Percentiles rank a stretch among this genome's conserved stretches.
Evolutionary conservation across 2,888 invertebrate species (phyloP).

Genomic region (Gryllus longicercus): DNA sequence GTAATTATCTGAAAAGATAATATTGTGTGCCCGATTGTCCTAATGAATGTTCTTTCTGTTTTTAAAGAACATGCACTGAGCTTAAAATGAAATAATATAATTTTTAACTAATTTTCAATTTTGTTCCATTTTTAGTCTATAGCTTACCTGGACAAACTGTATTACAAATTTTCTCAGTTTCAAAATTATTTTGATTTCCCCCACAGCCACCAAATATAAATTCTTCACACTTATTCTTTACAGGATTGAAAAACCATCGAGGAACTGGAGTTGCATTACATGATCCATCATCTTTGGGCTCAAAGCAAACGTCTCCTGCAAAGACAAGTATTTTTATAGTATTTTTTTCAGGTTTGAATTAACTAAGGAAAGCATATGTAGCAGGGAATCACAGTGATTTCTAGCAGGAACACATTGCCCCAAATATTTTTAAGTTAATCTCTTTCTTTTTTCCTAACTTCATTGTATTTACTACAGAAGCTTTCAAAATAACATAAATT

Average conservation of each 20-base stretch:
- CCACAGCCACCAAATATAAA: conserved; percentile 71
- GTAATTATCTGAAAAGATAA: no score
- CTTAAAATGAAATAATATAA: background rate
- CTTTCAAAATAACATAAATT: no score
- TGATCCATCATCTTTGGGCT: conserved; percentile 60
- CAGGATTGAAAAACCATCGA: conserved; percentile 74
- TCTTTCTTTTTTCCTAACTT: no score
- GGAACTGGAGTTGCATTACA: conserved; percentile 49
- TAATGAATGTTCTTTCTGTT: no score
- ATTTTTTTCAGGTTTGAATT: background rate
- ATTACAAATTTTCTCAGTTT: conserved; percentile 72
- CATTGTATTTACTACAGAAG: no score
- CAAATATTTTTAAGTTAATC: no score
- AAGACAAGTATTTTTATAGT: background rate
- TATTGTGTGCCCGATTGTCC: no score
- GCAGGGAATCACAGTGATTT: background rate
- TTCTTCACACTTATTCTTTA: conserved; percentile 69
- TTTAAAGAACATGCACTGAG: no score
- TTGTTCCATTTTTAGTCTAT: conserved; percentile 19
- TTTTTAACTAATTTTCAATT: background rate
- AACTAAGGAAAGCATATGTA: background rate
- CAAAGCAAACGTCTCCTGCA: conserved; percentile 74
- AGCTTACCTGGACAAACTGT: conserved; percentile 70
- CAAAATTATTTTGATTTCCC: conserved; percentile 82
- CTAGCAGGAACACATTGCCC: no score